These are phyloP conservation scores for Agrochola circellaris DNA, from an alignment of 2,888 invertebrate genomes.

Conservation along the genomic window DNA sequence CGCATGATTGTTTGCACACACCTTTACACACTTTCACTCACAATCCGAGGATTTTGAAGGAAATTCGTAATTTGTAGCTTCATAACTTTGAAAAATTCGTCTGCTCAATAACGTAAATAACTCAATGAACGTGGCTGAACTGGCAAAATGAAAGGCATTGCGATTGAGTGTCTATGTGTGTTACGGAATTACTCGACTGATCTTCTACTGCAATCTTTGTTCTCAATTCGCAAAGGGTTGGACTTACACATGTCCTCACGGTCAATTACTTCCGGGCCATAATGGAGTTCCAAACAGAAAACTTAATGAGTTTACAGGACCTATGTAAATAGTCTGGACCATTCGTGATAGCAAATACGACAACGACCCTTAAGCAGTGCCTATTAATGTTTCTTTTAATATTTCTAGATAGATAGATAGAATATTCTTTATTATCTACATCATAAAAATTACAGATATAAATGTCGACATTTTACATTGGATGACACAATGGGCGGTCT, in stretches of 20 bases:
- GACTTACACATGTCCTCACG: not conserved
- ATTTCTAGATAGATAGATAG: too few relatives aligned
- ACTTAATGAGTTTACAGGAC: constrained; percentile 11
- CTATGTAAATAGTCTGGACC: constrained; percentile 12
- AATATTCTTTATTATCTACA: too few relatives aligned
- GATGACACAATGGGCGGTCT: too few relatives aligned
- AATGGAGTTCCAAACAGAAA: constrained; percentile 25
- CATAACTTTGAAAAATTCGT: not conserved
- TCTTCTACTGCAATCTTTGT: constrained; percentile 4
- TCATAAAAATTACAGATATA: too few relatives aligned
- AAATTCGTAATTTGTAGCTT: not conserved
- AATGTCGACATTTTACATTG: too few relatives aligned
- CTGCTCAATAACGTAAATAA: not conserved
- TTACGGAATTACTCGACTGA: not conserved
- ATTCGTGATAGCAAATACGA: constrained; percentile 10
- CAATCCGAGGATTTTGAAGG: not conserved
- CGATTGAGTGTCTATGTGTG: not conserved
- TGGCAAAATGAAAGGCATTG: not conserved
- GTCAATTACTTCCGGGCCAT: constrained; percentile 4
- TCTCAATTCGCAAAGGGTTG: constrained; percentile 7
- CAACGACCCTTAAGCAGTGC: not conserved
- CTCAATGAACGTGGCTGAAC: not conserved
- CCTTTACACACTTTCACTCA: too few relatives aligned
- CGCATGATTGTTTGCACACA: too few relatives aligned
- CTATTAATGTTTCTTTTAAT: constrained; percentile 3